Conservation (phyloP, 2,797 vertebrate species). For the Liparis tanakae region DNA sequence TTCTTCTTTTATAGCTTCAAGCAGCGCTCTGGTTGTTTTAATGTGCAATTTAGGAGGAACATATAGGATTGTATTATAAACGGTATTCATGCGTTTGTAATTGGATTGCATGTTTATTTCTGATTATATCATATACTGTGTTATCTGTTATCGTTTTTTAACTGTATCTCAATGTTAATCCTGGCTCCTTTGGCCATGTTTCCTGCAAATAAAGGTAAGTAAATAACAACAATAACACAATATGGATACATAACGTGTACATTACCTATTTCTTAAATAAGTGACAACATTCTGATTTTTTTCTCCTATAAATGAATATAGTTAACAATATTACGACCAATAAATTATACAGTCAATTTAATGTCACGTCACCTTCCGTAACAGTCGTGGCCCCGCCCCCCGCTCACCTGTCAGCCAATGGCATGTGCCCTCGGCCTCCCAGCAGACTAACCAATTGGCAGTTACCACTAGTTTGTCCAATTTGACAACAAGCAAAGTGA, state of each 20-base stretch:
- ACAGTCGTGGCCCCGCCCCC: background rate
- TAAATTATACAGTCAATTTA: background rate
- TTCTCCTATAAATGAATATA: too few relatives aligned
- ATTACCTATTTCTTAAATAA: background rate
- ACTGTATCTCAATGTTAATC: background rate
- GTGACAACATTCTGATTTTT: background rate
- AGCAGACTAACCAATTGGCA: background rate
- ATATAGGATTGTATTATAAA: background rate
- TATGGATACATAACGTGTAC: background rate
- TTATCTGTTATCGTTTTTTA: background rate
- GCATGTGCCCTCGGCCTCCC: background rate
- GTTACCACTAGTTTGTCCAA: background rate
- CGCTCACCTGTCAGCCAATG: conserved; percentile 9
- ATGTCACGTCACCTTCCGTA: background rate
- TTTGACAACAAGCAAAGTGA: background rate
- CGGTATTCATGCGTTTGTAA: background rate
- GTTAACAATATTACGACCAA: too few relatives aligned
- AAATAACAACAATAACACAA: background rate
- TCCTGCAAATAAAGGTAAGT: background rate
- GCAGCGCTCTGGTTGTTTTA: background rate
- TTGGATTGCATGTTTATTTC: background rate
- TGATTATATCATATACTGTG: background rate
- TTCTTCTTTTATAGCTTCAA: background rate
- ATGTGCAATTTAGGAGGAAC: background rate
- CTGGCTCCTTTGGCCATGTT: background rate